Evolutionary conservation across 2,888 invertebrate species (phyloP).

Genomic region (Zonitis immaculata): DNA sequence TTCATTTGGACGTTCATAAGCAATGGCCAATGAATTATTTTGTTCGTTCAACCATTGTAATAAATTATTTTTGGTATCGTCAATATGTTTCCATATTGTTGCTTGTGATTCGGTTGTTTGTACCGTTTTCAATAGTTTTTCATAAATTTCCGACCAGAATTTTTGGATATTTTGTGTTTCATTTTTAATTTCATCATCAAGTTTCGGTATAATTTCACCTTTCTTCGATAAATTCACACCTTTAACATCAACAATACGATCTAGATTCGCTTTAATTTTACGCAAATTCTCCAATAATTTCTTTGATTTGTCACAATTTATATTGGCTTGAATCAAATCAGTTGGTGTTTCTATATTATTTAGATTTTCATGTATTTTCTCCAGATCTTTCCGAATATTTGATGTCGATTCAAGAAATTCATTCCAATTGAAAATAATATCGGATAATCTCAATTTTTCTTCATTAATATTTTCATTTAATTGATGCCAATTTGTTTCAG

Average conservation of each 20-base stretch:
- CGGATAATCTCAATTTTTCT: constrained; percentile 67
- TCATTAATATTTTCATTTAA: constrained; percentile 69
- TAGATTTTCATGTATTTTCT: constrained; percentile 62
- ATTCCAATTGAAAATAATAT: constrained; percentile 68
- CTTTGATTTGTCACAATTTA: constrained; percentile 68
- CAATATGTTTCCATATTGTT: constrained; percentile 90
- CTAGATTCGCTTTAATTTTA: constrained; percentile 68
- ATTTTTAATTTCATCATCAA: constrained; percentile 57
- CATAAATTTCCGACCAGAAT: constrained; percentile 67
- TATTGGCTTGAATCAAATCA: constrained; percentile 68
- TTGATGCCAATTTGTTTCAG: constrained; percentile 79
- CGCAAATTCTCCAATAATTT: constrained; percentile 70
- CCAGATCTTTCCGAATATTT: constrained; percentile 65
- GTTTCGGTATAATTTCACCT: constrained; percentile 63
- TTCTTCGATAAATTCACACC: constrained; percentile 67
- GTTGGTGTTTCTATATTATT: constrained; percentile 63
- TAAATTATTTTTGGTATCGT: constrained; percentile 78
- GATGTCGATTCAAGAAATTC: constrained; percentile 70
- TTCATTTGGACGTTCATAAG: constrained; percentile 73
- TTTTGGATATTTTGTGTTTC: constrained; percentile 61
- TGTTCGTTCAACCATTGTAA: constrained; percentile 80
- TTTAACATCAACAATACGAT: constrained; percentile 68
- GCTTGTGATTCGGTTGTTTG: constrained; percentile 83
- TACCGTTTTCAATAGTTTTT: constrained; percentile 65
- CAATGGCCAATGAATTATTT: constrained; percentile 69